These are phyloP conservation scores for Pseudococcus jackbeardsleyi DNA, from an alignment of 2,888 invertebrate species.

Conservation along the genomic window DNA sequence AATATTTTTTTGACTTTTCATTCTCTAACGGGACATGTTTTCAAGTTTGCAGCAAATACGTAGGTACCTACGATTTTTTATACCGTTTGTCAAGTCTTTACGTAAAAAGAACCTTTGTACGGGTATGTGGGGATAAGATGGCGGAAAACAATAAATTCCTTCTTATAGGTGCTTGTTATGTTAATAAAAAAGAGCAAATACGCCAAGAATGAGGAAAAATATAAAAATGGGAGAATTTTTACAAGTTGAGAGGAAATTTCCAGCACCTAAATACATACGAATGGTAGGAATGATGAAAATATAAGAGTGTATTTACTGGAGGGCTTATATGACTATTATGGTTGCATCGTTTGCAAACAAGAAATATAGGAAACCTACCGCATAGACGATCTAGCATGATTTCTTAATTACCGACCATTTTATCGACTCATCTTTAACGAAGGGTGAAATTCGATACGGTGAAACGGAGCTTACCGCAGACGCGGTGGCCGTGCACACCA, in stretches of 20 bases:
- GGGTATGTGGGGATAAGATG: background rate
- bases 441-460: slow-evolving; percentile 29
- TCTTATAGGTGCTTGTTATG: background rate
- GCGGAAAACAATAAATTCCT: background rate
- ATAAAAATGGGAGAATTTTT: background rate
- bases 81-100: background rate
- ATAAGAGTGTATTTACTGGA: background rate
- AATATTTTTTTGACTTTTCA: slow-evolving; percentile 12
- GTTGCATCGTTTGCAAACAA: background rate
- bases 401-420: slow-evolving; percentile 7
- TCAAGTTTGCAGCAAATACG: background rate
- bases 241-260: background rate
- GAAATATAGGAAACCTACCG: background rate
- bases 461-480: background rate
- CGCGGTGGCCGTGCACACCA: background rate
- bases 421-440: slow-evolving; percentile 13
- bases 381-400: background rate
- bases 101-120: background rate
- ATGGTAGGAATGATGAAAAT: background rate
- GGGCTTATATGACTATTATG: background rate
- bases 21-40: background rate
- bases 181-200: background rate
- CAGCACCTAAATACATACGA: background rate
- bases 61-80: background rate
- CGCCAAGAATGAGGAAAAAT: background rate